phyloP scores from a whole-genome alignment of 2,113 vertebrate species.

The Microtus ochrogaster region DNA sequence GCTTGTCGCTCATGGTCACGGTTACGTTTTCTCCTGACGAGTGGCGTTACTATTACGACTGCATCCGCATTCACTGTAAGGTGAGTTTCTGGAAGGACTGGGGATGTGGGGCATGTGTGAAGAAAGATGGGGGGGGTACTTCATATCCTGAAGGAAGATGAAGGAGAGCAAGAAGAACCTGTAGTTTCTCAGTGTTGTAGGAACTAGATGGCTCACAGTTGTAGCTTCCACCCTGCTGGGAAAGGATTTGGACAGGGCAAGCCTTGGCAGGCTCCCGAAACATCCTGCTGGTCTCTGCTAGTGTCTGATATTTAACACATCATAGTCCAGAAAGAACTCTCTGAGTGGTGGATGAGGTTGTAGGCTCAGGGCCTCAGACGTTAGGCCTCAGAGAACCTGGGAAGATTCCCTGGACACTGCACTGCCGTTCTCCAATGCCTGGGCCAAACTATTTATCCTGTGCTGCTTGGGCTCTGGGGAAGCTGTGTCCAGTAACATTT shows the following conservation, averaged over 20 bases:
- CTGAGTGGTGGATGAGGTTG: neutral
- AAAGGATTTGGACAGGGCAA: neutral
- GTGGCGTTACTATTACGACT: conserved; percentile 96
- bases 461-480: neutral
- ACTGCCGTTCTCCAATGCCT: neutral
- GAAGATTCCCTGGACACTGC: neutral
- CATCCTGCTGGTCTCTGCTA: neutral
- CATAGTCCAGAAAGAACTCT: neutral
- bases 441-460: neutral
- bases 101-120: too few relatives aligned
- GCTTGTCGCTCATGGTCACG: conserved; percentile 90
- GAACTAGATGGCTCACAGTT: neutral
- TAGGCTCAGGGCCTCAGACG: neutral
- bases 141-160: neutral
- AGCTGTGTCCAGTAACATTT: neutral
- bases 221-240: too few relatives aligned
- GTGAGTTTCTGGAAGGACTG: conserved; percentile 80
- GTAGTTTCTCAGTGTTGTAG: neutral
- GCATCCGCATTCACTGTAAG: conserved; percentile 94
- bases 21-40: conserved; percentile 93
- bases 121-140: rapidly evolving
- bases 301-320: too few relatives aligned
- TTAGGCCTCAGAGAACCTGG: neutral
- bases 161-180: too few relatives aligned
- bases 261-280: neutral